These are phyloP conservation scores for Oryzias sinensis DNA, from an alignment of 2,797 vertebrate species.

Conservation along the genomic window DNA sequence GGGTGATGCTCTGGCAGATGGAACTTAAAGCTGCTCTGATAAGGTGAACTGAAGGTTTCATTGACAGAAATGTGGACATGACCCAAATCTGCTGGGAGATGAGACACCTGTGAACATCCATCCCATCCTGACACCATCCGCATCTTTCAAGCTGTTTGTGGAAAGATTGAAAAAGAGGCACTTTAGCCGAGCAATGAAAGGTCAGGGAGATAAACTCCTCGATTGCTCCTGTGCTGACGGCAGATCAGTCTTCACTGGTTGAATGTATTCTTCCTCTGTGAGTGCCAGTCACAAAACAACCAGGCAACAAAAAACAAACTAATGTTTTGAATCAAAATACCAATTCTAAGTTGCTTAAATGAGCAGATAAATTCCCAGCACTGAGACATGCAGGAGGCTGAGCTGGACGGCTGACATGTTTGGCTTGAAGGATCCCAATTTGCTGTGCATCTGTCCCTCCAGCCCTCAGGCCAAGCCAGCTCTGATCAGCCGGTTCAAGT, in stretches of 20 bases:
- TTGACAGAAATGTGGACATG: conserved; percentile 19
- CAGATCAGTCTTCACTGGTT: conserved; percentile 44
- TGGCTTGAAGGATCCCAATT: conserved; percentile 50
- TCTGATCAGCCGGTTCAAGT: conserved; percentile 37
- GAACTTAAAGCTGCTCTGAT: conserved; percentile 4
- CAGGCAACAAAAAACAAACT: neutral
- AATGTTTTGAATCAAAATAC: too few species aligned
- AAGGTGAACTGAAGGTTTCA: conserved; percentile 20
- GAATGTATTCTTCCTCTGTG: conserved; percentile 19
- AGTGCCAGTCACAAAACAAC: conserved; percentile 12
- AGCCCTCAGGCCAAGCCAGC: conserved; percentile 18
- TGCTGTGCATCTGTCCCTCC: conserved; percentile 51
- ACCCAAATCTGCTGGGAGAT: conserved; percentile 5
- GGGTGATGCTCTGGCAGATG: conserved; percentile 6
- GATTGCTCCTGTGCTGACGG: conserved; percentile 46
- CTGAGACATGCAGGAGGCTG: conserved; percentile 26
- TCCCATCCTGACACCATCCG: conserved; percentile 25
- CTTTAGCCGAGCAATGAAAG: conserved; percentile 38
- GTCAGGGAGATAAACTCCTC: conserved; percentile 46
- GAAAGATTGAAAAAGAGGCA: conserved; percentile 27
- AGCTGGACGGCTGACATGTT: conserved; percentile 19
- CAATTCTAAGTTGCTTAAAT: too few species aligned
- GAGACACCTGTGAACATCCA: conserved; percentile 34
- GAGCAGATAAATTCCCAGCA: neutral
- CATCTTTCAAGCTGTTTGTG: conserved; percentile 30